Percentiles rank a stretch among this genome's conserved stretches.
Conservation (phyloP, 1,140 invertebrate species). For the Orius insidiosus region DNA sequence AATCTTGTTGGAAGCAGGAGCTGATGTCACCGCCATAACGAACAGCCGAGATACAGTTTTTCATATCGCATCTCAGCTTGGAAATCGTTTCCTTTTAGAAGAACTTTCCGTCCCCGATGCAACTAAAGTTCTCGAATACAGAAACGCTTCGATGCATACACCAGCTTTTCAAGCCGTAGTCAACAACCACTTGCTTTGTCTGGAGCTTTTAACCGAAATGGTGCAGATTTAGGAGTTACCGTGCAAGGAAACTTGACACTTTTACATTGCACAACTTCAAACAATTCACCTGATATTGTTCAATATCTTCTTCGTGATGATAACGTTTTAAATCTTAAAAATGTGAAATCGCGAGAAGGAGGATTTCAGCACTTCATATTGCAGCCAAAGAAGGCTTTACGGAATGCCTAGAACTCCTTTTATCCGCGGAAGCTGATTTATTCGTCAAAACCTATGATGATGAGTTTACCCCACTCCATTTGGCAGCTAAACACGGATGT, state of each 20-base stretch:
- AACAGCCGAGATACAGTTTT: slow-evolving; percentile 39
- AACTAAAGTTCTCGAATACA: slow-evolving; percentile 22
- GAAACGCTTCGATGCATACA: slow-evolving; percentile 30
- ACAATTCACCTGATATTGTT: slow-evolving; percentile 26
- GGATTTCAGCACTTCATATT: slow-evolving; percentile 46
- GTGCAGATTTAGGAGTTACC: slow-evolving; percentile 25
- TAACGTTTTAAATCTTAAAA: slow-evolving; percentile 10
- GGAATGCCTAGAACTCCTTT: slow-evolving; percentile 39
- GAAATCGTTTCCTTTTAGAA: slow-evolving; percentile 39
- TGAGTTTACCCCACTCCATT: slow-evolving; percentile 39
- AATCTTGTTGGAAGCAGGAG: slow-evolving; percentile 46
- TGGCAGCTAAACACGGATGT: slow-evolving; percentile 35
- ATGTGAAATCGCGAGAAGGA: slow-evolving; percentile 21
- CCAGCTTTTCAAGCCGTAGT: slow-evolving; percentile 33
- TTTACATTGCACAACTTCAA: slow-evolving; percentile 24
- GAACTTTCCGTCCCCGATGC: slow-evolving; percentile 38
- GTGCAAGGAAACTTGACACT: slow-evolving; percentile 25
- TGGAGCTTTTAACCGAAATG: slow-evolving; percentile 29
- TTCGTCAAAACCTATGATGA: slow-evolving; percentile 23
- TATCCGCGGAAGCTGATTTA: slow-evolving; percentile 34
- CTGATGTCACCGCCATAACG: slow-evolving; percentile 43
- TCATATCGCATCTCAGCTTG: slow-evolving; percentile 35
- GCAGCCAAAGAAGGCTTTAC: slow-evolving; percentile 45
- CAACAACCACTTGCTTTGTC: slow-evolving; percentile 27
- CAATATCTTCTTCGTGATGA: slow-evolving; percentile 26